phyloP scores from a whole-genome alignment of 2,113 vertebrate genomes.

The Cynopterus brachyotis region DNA sequence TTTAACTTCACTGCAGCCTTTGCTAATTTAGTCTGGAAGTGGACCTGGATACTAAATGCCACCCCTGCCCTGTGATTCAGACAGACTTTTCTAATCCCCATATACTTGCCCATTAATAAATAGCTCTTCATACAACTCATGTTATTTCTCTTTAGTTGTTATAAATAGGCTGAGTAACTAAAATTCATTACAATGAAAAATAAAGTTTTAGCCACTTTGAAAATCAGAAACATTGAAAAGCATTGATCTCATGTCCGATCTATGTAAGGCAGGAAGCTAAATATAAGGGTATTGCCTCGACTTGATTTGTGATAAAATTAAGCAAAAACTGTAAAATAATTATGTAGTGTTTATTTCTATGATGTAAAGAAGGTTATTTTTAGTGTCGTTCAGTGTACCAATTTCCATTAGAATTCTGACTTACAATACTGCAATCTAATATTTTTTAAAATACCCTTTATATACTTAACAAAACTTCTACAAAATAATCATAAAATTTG shows the following conservation, averaged over 20 bases:
- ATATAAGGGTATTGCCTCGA: slow-evolving; percentile 33
- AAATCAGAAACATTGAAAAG: slow-evolving; percentile 73
- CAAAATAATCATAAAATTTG: slow-evolving; percentile 29
- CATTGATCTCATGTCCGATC: slow-evolving; percentile 58
- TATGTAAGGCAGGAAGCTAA: slow-evolving; percentile 51
- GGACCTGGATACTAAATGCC: slow-evolving; percentile 83
- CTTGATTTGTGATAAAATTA: slow-evolving; percentile 26
- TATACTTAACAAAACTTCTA: slow-evolving; percentile 24
- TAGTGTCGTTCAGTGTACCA: not conserved
- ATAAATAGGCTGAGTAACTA: slow-evolving; percentile 76
- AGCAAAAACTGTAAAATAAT: not conserved
- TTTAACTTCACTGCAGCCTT: slow-evolving; percentile 84
- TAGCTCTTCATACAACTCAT: slow-evolving; percentile 75
- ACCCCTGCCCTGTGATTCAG: slow-evolving; percentile 80
- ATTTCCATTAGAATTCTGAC: slow-evolving; percentile 34
- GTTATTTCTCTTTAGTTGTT: slow-evolving; percentile 77
- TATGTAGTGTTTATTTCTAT: not conserved
- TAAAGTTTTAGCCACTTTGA: slow-evolving; percentile 78
- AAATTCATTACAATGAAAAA: slow-evolving; percentile 77
- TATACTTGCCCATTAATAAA: slow-evolving; percentile 79
- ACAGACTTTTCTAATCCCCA: slow-evolving; percentile 79
- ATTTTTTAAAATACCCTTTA: not conserved
- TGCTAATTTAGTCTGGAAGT: slow-evolving; percentile 86
- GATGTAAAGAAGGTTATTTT: slow-evolving; percentile 34
- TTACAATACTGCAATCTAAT: not conserved